Evolutionary conservation across 2,113 vertebrate genomes (phyloP).

Genomic region (Sinocyclocheilus rhinocerous): DNA sequence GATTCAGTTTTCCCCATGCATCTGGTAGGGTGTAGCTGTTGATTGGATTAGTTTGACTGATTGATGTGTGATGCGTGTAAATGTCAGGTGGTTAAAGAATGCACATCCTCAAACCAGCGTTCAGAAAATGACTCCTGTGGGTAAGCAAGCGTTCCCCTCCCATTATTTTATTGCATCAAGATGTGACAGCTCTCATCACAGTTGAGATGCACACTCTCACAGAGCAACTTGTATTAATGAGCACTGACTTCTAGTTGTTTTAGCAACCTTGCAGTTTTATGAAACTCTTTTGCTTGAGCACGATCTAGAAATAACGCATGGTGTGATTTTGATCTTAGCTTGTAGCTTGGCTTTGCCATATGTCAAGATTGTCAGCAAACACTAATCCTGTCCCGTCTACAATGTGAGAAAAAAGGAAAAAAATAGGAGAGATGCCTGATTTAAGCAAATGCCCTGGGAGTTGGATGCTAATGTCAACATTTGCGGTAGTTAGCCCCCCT

Average conservation of each 20-base stretch:
- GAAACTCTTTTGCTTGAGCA: slow-evolving; percentile 14
- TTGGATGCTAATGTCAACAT: slow-evolving; percentile 41
- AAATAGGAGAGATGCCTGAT: slow-evolving; percentile 3
- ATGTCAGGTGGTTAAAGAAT: slow-evolving; percentile 31
- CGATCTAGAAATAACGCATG: neutral
- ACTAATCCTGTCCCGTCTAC: slow-evolving; percentile 5
- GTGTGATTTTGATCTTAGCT: slow-evolving; percentile 16
- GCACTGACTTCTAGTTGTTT: neutral
- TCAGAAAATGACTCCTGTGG: slow-evolving; percentile 17
- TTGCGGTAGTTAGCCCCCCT: slow-evolving; percentile 44
- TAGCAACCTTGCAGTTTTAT: neutral
- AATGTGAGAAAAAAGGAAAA: neutral
- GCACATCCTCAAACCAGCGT: neutral
- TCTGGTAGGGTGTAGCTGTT: neutral
- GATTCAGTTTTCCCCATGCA: neutral
- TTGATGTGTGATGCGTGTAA: slow-evolving; percentile 18
- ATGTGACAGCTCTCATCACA: slow-evolving; percentile 25
- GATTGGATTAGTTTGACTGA: slow-evolving; percentile 8
- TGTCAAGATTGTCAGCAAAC: slow-evolving; percentile 34
- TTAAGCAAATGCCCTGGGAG: slow-evolving; percentile 1
- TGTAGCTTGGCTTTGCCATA: neutral
- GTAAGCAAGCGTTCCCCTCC: neutral
- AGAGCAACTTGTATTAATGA: neutral
- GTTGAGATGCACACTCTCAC: neutral
- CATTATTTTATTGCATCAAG: slow-evolving; percentile 25